Evolutionary conservation across 2,797 vertebrate species (phyloP).

Genomic region (Brachymystax lenok): DNA sequence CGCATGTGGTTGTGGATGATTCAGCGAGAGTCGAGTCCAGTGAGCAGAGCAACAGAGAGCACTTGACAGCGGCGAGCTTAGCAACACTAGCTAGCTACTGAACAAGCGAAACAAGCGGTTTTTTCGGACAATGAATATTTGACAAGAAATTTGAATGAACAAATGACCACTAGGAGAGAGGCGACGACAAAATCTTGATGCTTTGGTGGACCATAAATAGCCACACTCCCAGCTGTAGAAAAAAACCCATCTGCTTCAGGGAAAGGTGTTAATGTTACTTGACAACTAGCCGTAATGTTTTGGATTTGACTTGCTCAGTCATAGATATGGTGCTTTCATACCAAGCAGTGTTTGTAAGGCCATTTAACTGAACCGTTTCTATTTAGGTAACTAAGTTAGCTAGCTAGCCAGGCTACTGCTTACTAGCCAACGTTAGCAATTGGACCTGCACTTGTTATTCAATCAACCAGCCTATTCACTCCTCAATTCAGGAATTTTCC

Average conservation of each 20-base stretch:
- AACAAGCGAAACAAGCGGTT: neutral
- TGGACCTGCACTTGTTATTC: neutral
- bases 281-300: neutral
- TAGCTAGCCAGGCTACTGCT: neutral
- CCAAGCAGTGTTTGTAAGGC: neutral
- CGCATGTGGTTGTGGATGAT: conserved; percentile 27
- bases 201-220: neutral
- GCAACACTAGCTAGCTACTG: neutral
- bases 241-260: neutral
- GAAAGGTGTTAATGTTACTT: neutral
- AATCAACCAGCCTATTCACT: neutral
- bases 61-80: neutral
- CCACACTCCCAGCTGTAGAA: neutral
- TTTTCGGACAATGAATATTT: neutral
- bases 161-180: neutral
- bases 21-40: conserved; percentile 11
- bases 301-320: neutral
- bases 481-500: neutral
- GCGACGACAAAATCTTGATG: neutral
- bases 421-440: neutral
- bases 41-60: neutral
- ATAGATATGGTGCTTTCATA: neutral
- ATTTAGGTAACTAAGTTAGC: neutral
- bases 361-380: neutral
- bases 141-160: neutral